Percentiles rank a stretch among this genome's conserved stretches.
Evolutionary conservation across 2,113 vertebrate genomes (phyloP).

Genomic region (Lepidothrix coronata): DNA sequence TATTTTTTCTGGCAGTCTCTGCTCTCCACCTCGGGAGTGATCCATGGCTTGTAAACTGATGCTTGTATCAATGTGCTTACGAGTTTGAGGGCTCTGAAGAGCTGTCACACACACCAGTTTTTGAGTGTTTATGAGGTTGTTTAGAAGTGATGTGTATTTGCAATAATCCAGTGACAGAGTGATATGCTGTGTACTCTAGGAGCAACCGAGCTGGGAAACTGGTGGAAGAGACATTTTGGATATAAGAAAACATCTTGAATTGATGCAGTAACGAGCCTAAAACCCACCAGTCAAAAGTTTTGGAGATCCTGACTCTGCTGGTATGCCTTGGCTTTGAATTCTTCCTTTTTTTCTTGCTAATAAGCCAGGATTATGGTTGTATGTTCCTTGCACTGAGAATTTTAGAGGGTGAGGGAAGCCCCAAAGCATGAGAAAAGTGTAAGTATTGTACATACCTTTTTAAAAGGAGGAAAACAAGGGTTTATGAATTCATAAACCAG

Average conservation of each 20-base stretch:
- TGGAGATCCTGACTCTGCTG: not conserved
- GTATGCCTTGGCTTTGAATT: not conserved
- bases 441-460: not conserved
- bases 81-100: not conserved
- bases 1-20: not conserved
- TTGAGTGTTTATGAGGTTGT: not conserved
- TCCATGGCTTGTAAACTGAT: not conserved
- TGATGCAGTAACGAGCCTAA: not conserved
- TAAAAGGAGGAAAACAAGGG: not conserved
- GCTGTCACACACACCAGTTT: not conserved
- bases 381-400: not conserved
- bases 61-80: not conserved
- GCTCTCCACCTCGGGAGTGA: not conserved
- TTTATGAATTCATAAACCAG: not conserved
- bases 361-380: not conserved
- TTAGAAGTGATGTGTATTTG: not conserved
- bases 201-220: not conserved
- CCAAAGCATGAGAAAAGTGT: not conserved
- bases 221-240: not conserved
- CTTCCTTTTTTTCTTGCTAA: not conserved
- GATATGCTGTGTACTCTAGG: accelerated
- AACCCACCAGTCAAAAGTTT: not conserved
- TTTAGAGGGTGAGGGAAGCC: not conserved
- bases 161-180: not conserved
- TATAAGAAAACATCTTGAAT: not conserved